A percentile compares a stretch with the other conserved stretches of the same genome.
Conservation (phyloP, 2,888 invertebrate species). For the Tipula vernalis region DNA sequence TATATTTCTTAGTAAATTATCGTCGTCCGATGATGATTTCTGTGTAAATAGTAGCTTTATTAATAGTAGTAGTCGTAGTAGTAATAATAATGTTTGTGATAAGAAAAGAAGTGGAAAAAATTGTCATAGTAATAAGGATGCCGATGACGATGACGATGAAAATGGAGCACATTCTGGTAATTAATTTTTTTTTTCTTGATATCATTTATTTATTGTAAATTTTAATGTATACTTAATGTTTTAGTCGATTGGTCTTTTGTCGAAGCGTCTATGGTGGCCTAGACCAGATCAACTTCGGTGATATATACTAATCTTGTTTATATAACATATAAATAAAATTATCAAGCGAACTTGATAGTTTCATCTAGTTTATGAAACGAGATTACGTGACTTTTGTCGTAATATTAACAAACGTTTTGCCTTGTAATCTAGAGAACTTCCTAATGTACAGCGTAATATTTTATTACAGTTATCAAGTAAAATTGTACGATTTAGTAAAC, state of each 20-base stretch:
- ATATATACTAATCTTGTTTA: background rate
- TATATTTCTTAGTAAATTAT: constrained; percentile 14
- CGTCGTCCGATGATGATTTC: background rate
- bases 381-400: background rate
- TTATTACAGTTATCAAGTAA: no score
- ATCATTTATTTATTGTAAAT: background rate
- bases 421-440: background rate
- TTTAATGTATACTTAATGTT: background rate
- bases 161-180: constrained; percentile 20
- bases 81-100: constrained; percentile 16
- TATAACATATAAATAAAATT: background rate
- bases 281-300: background rate
- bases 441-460: background rate
- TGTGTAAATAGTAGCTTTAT: background rate
- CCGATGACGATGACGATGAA: constrained; percentile 38
- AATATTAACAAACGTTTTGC: background rate
- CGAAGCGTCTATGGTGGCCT: background rate
- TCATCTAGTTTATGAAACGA: background rate
- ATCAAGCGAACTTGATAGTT: background rate
- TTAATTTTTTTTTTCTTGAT: background rate
- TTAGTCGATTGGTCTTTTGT: background rate
- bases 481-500: no score
- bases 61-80: constrained; percentile 20
- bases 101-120: constrained; percentile 32
- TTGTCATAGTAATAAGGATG: constrained; percentile 37